phyloP scores from a whole-genome alignment of 1,140 invertebrate species.

The Proctacanthus coquilletti region DNA sequence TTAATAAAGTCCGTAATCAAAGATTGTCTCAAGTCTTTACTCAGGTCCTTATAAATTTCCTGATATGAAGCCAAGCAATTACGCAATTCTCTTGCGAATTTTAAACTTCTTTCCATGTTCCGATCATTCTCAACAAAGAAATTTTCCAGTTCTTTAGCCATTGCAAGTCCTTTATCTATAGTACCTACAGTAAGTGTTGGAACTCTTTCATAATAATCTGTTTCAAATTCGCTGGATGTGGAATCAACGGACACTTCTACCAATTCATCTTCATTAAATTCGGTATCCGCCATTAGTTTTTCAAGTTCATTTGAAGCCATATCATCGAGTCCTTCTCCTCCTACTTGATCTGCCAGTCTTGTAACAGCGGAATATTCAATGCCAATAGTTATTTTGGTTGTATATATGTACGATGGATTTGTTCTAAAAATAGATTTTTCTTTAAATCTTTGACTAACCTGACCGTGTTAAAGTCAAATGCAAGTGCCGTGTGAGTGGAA shows the following conservation, averaged over 20 bases:
- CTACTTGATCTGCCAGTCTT: neutral
- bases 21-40: neutral
- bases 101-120: neutral
- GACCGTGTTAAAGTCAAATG: no score
- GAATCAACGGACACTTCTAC: neutral
- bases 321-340: neutral
- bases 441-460: no score
- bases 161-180: neutral
- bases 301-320: neutral
- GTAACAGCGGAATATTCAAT: no score
- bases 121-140: neutral
- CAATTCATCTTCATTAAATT: constrained; percentile 1
- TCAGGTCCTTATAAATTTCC: neutral
- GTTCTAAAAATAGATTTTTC: no score
- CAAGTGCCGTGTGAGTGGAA: no score
- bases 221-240: neutral
- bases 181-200: neutral
- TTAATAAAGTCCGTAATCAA: neutral
- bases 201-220: neutral
- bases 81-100: neutral
- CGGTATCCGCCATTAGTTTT: neutral
- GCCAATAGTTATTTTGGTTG: no score
- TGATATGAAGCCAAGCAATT: neutral
- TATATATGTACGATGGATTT: no score
- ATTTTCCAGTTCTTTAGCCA: constrained; percentile 1